Evolutionary conservation across 1,140 invertebrate species (phyloP), one percentile per base, ranked within the genome.

Genomic region (Bombus sylvicola): DNA sequence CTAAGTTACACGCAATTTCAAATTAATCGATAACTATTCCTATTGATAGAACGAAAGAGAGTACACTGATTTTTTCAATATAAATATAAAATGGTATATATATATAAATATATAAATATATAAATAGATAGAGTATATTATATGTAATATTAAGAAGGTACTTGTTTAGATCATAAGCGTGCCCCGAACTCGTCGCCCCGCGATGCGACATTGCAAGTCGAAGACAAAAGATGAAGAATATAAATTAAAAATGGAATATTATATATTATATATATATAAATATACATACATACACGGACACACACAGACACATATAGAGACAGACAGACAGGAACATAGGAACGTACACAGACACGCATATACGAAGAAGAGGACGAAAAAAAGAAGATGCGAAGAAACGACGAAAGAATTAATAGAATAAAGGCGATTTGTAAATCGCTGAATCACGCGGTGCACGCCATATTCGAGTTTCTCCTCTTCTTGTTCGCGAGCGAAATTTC

Each of bases 81-180:
- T 91, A 83, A 91, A 90, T 91, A 90, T 90, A 83, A 76, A 74
- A 80, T 87, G 77, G 57, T 87, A 89, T 87, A 89, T 90, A 88
- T 90, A 91, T 78, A 90, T 90, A 88, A 88, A 91, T 89, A 86
- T 89, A 86, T 91, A 91, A 90, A 88, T 88, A 91, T 89, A 88
- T 89, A 91, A 69, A 91, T 89, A 90, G 81, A 86, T 91, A 91
- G 87, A 84, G 57, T 72, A 84, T 91, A 91, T 87, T 90, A 91
- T 91, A 89, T 76, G 68, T 89, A 92, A 92, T 88, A 86, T 91
- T 92, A 92, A 92, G 89, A 78, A 92, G 86, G 91, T 93, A 91
- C 81, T 93, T 94, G 90, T 94, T 94, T 94, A 94, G 90, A 89
- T 87, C 75, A 53, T 94, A 94, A 94, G 92, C n/a, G 80, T 90